phyloP scores from a whole-genome alignment of 2,113 vertebrate species.

The Campylomormyrus tamandua region DNA sequence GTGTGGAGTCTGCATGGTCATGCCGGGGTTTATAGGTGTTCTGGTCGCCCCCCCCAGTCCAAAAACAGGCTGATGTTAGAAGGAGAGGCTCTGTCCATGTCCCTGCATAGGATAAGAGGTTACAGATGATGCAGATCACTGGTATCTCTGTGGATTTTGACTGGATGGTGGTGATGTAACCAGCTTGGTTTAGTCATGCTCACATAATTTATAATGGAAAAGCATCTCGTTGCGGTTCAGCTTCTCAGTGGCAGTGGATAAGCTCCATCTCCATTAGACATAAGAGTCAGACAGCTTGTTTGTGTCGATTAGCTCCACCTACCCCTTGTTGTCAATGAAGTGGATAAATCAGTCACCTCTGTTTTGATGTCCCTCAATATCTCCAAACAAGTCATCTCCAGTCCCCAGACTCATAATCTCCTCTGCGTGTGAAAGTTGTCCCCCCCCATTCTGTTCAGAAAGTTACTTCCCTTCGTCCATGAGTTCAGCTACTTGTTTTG shows the following conservation, averaged over 20 bases:
- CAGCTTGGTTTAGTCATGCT: background rate
- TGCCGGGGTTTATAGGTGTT: background rate
- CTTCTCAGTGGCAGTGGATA: background rate
- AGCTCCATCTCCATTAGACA: background rate
- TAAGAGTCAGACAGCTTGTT: background rate
- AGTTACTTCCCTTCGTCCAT: background rate
- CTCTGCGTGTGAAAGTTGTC: background rate
- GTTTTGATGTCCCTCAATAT: background rate
- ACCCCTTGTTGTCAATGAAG: background rate
- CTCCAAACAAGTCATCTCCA: background rate
- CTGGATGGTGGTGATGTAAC: background rate
- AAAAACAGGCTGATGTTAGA: background rate
- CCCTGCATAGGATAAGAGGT: background rate
- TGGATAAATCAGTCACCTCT: background rate
- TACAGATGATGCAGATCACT: background rate
- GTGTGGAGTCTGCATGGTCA: background rate
- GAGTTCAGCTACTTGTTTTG: background rate
- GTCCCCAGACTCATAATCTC: background rate
- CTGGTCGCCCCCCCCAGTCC: background rate
- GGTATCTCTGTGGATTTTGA: background rate
- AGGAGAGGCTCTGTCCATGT: background rate
- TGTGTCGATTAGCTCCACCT: background rate
- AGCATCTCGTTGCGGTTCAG: background rate
- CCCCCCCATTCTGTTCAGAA: background rate
- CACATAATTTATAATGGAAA: background rate